Evolutionary conservation across 2,113 vertebrate genomes (phyloP).

Genomic region (Pangasianodon gigas): DNA sequence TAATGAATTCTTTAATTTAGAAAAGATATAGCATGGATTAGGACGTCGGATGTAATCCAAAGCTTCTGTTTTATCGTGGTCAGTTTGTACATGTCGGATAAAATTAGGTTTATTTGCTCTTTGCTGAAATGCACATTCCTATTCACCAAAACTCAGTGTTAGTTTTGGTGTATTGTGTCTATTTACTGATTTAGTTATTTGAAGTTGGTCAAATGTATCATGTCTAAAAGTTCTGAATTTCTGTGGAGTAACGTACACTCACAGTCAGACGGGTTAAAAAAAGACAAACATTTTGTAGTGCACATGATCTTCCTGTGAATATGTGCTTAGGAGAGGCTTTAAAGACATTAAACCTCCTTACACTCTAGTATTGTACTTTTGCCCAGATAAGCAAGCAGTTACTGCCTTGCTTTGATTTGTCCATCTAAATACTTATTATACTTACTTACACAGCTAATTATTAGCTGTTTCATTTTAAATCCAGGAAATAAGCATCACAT

Average conservation of each 20-base stretch:
- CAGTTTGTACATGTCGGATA: not conserved
- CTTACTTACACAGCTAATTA: no score
- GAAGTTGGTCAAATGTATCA: not conserved
- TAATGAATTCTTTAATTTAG: not conserved
- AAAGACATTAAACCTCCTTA: not conserved
- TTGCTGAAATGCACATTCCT: not conserved
- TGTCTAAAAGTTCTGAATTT: not conserved
- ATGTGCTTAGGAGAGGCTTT: not conserved
- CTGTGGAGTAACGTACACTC: not conserved
- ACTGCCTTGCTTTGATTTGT: not conserved
- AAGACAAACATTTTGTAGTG: not conserved
- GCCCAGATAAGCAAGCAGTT: not conserved
- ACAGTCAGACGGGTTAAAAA: not conserved
- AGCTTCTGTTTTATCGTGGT: not conserved
- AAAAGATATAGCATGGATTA: not conserved
- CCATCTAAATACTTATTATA: not conserved
- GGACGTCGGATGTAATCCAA: not conserved
- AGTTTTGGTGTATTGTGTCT: not conserved
- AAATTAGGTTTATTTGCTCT: not conserved
- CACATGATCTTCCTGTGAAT: not conserved
- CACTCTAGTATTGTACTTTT: not conserved
- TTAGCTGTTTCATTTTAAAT: not conserved
- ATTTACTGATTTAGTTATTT: not conserved
- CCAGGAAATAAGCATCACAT: not conserved
- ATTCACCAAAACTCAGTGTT: not conserved